Evolutionary conservation across 2,113 vertebrate genomes (phyloP), one percentile per base, ranked within the genome.

Genomic region (Dasyurus viverrinus): DNA sequence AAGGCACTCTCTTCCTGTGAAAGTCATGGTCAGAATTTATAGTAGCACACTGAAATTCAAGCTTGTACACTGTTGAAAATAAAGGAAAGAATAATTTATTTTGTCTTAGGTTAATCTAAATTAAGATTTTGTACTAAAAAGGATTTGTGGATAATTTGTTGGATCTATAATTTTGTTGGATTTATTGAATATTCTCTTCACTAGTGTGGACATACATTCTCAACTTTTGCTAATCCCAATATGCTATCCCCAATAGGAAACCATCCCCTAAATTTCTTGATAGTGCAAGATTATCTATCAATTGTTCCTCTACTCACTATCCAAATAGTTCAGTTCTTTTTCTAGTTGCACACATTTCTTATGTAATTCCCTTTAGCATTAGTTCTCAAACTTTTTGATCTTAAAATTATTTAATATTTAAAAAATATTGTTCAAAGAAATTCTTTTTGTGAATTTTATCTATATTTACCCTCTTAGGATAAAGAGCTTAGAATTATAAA

Each of bases 41-140:
- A 27, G 52, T 53, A 91, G 54, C 50, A 53, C 57, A 50, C 24
- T 68, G 53, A 94, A 96, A 95, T 92, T 95, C 92, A 93, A 50
- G 10, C 76, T 25, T 89, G 0, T 5, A 52, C 92, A 46, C 8
- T 89, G 11, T n/a, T 92, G 68, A 9, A 92, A 11, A 42, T 25
- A 95, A 95, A 93, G 30, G 12, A 93, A 26, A 30, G 1, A 2
- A n/a, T 36, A 48, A 0, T 30, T 27, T 50, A 30, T 91, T 50
- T 30, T 52, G 68, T 92, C 50, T 36, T 0, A 2, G 3, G 12
- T n/a, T 2, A 94, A 90, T 90, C 3, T 16, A 53, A 95, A 93
- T 97, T 96, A 46, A n/a, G 97, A 6, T 3, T 22, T 22, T 96
- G 47, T 54, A 96, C n/a, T 93, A 95, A 54, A 24, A 92, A 95